phyloP scores from a whole-genome alignment of 2,113 vertebrate genomes.

The Andinoacara biseriatus region DNA sequence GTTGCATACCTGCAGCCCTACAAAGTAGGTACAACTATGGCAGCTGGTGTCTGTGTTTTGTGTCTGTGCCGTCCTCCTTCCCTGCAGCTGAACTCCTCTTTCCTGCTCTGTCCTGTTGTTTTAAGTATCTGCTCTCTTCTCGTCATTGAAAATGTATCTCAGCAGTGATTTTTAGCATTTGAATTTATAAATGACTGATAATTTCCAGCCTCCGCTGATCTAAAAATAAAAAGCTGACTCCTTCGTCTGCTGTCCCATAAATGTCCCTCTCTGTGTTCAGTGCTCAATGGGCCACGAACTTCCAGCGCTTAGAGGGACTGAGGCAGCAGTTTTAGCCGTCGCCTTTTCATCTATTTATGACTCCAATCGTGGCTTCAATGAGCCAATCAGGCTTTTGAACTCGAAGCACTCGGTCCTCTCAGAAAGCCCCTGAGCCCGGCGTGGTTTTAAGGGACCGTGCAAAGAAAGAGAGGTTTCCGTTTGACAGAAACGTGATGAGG shows the following conservation, averaged over 20 bases:
- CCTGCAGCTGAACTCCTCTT: neutral
- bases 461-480: neutral
- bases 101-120: conserved; percentile 24
- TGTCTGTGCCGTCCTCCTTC: conserved; percentile 74
- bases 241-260: too few relatives aligned
- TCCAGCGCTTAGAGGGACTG: neutral
- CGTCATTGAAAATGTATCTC: neutral
- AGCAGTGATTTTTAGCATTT: neutral
- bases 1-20: conserved; percentile 99
- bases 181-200: neutral
- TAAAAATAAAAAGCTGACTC: neutral
- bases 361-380: conserved; percentile 13
- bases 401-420: neutral
- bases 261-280: neutral
- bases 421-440: neutral
- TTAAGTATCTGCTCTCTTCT: conserved; percentile 11
- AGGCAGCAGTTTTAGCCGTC: conserved; percentile 9
- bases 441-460: neutral
- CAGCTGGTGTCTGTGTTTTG: conserved; percentile 80
- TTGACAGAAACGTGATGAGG: neutral
- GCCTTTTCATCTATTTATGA: conserved; percentile 5
- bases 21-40: conserved; percentile 94
- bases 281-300: conserved; percentile 1
- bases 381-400: conserved; percentile 16
- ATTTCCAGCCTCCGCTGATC: conserved; percentile 56